These are phyloP conservation scores for Neoniphon sammara DNA, from an alignment of 2,797 vertebrate species.

Conservation along the genomic window DNA sequence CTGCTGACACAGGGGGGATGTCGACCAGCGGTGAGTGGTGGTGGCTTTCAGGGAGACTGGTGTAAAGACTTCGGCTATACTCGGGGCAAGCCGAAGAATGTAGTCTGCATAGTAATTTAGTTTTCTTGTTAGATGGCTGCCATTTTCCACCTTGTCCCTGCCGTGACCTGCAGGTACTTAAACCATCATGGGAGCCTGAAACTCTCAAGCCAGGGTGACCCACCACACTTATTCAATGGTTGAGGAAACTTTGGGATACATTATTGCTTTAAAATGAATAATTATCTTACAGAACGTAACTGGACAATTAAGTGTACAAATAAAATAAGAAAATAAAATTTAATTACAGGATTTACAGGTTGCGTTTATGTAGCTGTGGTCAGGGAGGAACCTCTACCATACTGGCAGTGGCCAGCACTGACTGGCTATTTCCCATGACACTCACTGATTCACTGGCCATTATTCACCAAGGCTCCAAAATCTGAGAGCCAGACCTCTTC, in stretches of 20 bases:
- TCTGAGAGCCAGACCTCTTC: background rate
- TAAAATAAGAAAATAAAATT: too few relatives aligned
- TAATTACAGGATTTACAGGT: too few relatives aligned
- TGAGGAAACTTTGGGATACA: too few relatives aligned
- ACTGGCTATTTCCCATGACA: background rate
- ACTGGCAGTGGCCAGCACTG: too few relatives aligned
- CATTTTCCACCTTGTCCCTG: too few relatives aligned
- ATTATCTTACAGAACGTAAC: too few relatives aligned
- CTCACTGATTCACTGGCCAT: background rate
- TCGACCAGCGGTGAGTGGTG: conserved; percentile 84
- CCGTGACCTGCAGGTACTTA: background rate
- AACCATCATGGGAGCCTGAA: background rate
- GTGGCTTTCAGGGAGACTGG: background rate
- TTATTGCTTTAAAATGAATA: too few relatives aligned
- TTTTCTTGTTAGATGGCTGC: conserved; percentile 30
- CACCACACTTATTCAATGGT: too few relatives aligned
- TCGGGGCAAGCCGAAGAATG: background rate
- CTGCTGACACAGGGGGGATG: conserved; percentile 91
- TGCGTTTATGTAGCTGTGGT: too few relatives aligned
- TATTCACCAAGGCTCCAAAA: background rate
- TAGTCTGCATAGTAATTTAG: background rate
- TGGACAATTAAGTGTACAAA: too few relatives aligned
- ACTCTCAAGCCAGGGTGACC: background rate
- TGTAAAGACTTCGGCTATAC: background rate
- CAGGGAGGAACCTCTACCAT: too few relatives aligned